Evolutionary conservation across 2,888 invertebrate genomes (phyloP), one percentile per base, ranked within the genome.

Genomic region (Acronicta leporina): DNA sequence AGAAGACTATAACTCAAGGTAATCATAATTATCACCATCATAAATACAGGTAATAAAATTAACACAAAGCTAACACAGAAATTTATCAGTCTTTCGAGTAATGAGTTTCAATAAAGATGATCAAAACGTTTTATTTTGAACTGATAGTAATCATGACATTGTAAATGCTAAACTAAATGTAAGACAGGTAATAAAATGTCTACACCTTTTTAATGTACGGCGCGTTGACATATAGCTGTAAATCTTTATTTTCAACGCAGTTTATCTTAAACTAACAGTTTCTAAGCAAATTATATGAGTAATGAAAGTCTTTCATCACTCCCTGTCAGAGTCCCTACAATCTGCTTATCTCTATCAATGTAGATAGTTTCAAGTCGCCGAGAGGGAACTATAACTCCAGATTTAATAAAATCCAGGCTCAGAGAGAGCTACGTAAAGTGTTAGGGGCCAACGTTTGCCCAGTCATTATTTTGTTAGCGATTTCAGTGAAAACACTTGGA

Each of bases 401-500:
- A 89, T 88, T 91, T 89, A 92, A 91, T 92, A 91, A 90, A 92
- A 85, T 81, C 82, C 69, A 65, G 73, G 64, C 80, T 69, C 60
- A 77, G 91, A 87, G 89, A 91, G 90, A 89, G 90, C 83, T 75
- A 68, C 84, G 85, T 88, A 89, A 91, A 92, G 91, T 91, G 90
- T 91, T 86, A 81, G 84, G 83, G 82, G 76, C 79, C 74, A 75
- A 84, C 69, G 62, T 67, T 72, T 62, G 86, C 86, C 80, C 83
- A 83, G 86, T 90, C 86, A 88, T 91, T 91, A 89, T 88, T 89
- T 85, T 88, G 90, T 89, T 89, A 86, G 86, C 81, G 83, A 87
- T 87, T 90, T 87, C 83, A 90, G 89, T 89, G 90, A 90, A 92
- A 91, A 90, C 84, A 85, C 87, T 87, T 87, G 83, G 89, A 89